A percentile compares a stretch with the other conserved stretches of the same genome.
These are phyloP conservation scores for Acipenser ruthenus DNA, from an alignment of 2,797 vertebrate species.

Conservation along the genomic window DNA sequence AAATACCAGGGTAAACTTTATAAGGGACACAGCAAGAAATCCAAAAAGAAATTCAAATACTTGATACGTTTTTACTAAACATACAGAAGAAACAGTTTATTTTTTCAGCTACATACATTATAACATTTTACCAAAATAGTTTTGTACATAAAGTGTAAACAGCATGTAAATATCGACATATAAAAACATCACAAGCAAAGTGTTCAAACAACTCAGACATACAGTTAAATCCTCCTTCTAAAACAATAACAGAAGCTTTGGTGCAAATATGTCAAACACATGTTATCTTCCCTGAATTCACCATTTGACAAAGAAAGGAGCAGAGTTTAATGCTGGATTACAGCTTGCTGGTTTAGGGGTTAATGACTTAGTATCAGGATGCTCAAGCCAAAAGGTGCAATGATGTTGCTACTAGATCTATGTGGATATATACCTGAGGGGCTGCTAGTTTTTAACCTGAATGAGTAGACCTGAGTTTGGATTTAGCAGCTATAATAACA, in stretches of 20 bases:
- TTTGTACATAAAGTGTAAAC: constrained; percentile 61
- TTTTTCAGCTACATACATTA: constrained; percentile 55
- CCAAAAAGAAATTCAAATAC: background rate
- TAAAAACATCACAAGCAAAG: constrained; percentile 36
- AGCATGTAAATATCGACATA: constrained; percentile 38
- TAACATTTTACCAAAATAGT: constrained; percentile 66
- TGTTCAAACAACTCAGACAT: constrained; percentile 13
- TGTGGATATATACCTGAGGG: background rate
- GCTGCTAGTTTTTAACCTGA: too few species aligned
- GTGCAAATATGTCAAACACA: constrained; percentile 29
- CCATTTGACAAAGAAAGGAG: constrained; percentile 16
- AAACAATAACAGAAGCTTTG: constrained; percentile 17
- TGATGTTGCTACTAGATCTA: background rate
- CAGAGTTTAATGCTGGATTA: background rate
- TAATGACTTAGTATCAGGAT: background rate
- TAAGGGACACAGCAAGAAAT: too few species aligned
- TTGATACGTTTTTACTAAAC: constrained; percentile 8
- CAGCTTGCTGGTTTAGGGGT: background rate
- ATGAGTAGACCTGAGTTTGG: too few species aligned
- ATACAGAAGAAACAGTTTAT: constrained; percentile 57
- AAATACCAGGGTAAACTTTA: too few species aligned
- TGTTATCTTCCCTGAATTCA: constrained; percentile 35
- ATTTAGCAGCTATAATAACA: too few species aligned
- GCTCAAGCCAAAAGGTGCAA: constrained; percentile 26
- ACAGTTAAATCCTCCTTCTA: constrained; percentile 15